A percentile compares a stretch with the other conserved stretches of the same genome.
Conservation (phyloP, 2,888 invertebrate genomes). For the Scelioninae gen. 2 region DNA sequence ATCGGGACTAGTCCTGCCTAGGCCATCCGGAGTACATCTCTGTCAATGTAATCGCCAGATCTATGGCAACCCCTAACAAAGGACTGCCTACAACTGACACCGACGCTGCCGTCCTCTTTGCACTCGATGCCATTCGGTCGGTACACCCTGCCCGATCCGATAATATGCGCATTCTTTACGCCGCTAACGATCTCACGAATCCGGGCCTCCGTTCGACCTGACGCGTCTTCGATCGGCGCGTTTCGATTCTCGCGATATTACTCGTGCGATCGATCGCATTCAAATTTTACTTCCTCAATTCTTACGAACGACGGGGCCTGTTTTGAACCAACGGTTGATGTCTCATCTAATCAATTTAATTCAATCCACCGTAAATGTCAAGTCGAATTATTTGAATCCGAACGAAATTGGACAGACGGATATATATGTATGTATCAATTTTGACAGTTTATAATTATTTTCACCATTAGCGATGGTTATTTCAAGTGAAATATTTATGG, state of each 20-base stretch:
- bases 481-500: no score
- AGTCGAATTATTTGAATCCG: conserved; percentile 17
- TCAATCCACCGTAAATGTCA: neutral
- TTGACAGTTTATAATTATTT: no score
- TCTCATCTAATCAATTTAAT: conserved; percentile 1
- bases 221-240: no score
- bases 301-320: no score
- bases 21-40: conserved; percentile 60
- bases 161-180: conserved; percentile 47
- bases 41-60: conserved; percentile 58
- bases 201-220: no score
- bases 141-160: conserved; percentile 32
- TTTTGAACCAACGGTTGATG: no score
- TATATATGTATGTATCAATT: no score
- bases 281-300: no score
- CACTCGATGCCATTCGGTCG: conserved; percentile 30
- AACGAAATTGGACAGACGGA: conserved; percentile 2
- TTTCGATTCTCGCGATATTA: no score
- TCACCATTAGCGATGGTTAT: no score
- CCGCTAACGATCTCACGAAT: conserved; percentile 31
- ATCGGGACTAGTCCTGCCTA: conserved; percentile 51
- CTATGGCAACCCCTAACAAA: conserved; percentile 51
- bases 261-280: no score
- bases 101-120: conserved; percentile 27
- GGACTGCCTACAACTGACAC: conserved; percentile 45